Evolutionary conservation across 2,797 vertebrate genomes (phyloP), one percentile per base, ranked within the genome.

Genomic region (Lophotriccus pileatus): DNA sequence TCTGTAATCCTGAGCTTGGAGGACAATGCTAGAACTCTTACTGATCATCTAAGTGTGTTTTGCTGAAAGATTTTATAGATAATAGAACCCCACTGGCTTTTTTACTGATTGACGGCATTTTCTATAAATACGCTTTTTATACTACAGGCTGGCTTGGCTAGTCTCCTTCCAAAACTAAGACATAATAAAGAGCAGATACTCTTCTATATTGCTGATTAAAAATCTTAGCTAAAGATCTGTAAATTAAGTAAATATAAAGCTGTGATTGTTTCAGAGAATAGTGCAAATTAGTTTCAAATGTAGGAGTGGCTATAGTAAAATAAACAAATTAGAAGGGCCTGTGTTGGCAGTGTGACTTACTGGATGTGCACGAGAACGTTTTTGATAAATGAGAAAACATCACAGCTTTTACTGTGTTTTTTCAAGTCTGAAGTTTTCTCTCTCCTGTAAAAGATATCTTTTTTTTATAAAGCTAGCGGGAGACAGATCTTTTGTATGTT

Each of bases 41-140:
- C 76, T 84, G 91, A 89, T 96, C 50, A 41, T 86, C 76, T 95
- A 41, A 68, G 25, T 84, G 25, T 92, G 56, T 85, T 97, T 90
- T 92, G 69, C 81, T 96, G 79, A 76, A 90, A 66, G 41, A 37
- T 55, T 88, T 76, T 90, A 1, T 81, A 93, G 95, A 84, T 86
- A 66, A 76, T 87, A 84, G 49, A 84, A 52, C 41, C 56, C 11
- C 15, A 55, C 36, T 81, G 28, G 14, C 44, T 69, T 81, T 94
- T 94, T 92, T 79, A 36, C 84, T 91, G 79, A 80, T 43, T 89
- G 43, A 36, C 50, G 22, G 24, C 24, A 58, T 89, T 78, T 75
- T 74, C 82, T 74, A 53, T 58, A 77, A 49, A 55, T 60, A 46
- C 86, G 4, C 7, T n/a, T 84, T 83, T 84, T 18, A 27, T 62